Base-by-base conservation (phyloP, 2,888 invertebrate species). In the Dynastes maya region DNA sequence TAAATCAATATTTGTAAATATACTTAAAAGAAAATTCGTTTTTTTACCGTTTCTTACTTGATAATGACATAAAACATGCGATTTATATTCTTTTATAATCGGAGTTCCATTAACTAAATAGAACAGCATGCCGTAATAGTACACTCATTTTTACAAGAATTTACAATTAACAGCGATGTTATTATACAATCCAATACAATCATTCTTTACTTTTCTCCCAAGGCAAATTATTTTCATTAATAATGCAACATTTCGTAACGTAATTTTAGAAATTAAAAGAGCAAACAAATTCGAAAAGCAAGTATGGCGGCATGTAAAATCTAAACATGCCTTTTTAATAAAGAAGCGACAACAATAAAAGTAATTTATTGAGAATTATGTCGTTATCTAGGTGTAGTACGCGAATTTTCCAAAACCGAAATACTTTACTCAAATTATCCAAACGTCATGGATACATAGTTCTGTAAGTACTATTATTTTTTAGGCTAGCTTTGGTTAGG, bases 401-500 rank as follows among this genome's bases (percentile, higher is more conserved):
- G 79, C 85, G 87, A 80, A 81, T 86, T 32, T 81, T 87, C 75
- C 83, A 86, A 63, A 85, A 84, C 63, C 85, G 85, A 77, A 75
- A 76, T 55, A 27, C 81, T 27, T 70, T 81, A 9, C 61, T 76
- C 51, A 80, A 80, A 64, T 77, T 80, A 29, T 76, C 79, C 29
- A 81, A 77, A 45, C 79, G 82, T 6, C 81, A 91, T 84, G 94
- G 94, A 85, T 94, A 93, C 85, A 91, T 94, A 80, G 93, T 94
- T 58, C 88, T 94, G 94, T 94, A 90, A 92, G 94, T 92, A 79
- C 76, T 13, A n/a, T 70, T 70, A 58, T 22, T 78, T 37, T 53
- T 70, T 53, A 55, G 78, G 22, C 76, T 75, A 58, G 58, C 11
- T 37, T 74, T 58, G 71, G 61, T 64, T 78, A 29, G 2, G 0